These are phyloP conservation scores for Drosophila seguyi DNA, from an alignment of 1,140 invertebrate species.

Conservation along the genomic window DNA sequence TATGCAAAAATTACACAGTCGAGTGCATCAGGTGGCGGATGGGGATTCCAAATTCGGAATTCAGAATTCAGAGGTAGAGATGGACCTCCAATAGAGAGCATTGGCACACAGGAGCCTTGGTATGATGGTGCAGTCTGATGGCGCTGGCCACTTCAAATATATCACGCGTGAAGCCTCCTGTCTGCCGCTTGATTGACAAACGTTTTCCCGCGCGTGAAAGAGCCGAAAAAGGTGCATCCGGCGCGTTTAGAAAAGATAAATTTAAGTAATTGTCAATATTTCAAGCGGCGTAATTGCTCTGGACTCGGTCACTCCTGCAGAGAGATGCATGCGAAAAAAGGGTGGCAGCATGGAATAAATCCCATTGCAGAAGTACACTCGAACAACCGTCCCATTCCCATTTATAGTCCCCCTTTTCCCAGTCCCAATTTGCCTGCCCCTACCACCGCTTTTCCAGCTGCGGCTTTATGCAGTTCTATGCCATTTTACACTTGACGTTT, in stretches of 20 bases:
- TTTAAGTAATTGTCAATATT: constrained; percentile 83
- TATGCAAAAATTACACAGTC: constrained; percentile 81
- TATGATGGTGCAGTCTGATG: not conserved
- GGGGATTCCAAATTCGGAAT: constrained; percentile 1
- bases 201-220: constrained; percentile 13
- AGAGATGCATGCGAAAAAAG: constrained; percentile 36
- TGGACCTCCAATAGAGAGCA: constrained; percentile 9
- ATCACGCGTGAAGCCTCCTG: constrained; percentile 73
- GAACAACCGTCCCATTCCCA: constrained; percentile 31
- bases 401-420: not conserved
- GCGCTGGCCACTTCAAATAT: constrained; percentile 75
- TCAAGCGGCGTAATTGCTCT: constrained; percentile 79
- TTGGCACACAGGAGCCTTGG: not conserved
- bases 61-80: constrained; percentile 1
- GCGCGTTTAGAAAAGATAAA: constrained; percentile 79
- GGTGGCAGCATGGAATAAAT: constrained; percentile 57
- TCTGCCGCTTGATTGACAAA: constrained; percentile 77
- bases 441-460: constrained; percentile 38
- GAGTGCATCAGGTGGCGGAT: constrained; percentile 55
- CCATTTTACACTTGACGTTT: constrained; percentile 75
- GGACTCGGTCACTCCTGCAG: constrained; percentile 44
- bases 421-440: not conserved
- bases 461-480: constrained; percentile 78
- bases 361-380: constrained; percentile 60
- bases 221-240: constrained; percentile 58